These are phyloP conservation scores for Chlorocebus sabaeus DNA, from an alignment of 2,113 vertebrate genomes.

Conservation along the genomic window DNA sequence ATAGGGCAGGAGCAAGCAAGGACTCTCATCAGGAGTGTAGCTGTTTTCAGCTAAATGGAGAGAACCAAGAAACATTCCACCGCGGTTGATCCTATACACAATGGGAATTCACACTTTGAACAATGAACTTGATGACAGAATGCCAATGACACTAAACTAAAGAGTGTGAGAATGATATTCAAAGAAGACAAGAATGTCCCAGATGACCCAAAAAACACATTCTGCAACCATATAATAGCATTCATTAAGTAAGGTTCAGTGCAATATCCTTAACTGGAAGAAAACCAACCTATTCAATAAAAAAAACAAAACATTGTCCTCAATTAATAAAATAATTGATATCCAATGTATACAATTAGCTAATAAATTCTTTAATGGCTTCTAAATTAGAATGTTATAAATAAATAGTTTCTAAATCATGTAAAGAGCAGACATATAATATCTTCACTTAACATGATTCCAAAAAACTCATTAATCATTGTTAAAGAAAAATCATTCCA, in stretches of 20 bases:
- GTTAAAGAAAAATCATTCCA: not conserved
- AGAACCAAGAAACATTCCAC: not conserved
- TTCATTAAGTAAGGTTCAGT: not conserved
- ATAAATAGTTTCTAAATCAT: not conserved
- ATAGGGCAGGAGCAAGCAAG: not conserved
- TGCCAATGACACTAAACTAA: not conserved
- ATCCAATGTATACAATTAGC: not conserved
- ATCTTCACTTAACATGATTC: not conserved
- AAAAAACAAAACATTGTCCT: not conserved
- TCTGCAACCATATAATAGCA: not conserved
- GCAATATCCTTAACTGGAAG: not conserved
- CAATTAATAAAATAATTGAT: not conserved
- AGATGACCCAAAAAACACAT: not conserved
- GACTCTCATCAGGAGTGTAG: not conserved
- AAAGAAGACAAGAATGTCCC: not conserved
- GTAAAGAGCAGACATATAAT: not conserved
- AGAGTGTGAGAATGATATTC: not conserved
- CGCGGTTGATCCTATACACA: not conserved
- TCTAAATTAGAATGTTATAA: slow-evolving; percentile 15
- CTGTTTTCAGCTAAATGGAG: not conserved
- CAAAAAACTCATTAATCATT: not conserved
- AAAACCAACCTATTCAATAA: not conserved
- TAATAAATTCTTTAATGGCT: not conserved
- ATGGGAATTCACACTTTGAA: not conserved
- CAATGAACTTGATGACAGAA: not conserved